Base-by-base conservation (phyloP, 2,113 vertebrate species). In the Onychostruthus taczanowskii region DNA sequence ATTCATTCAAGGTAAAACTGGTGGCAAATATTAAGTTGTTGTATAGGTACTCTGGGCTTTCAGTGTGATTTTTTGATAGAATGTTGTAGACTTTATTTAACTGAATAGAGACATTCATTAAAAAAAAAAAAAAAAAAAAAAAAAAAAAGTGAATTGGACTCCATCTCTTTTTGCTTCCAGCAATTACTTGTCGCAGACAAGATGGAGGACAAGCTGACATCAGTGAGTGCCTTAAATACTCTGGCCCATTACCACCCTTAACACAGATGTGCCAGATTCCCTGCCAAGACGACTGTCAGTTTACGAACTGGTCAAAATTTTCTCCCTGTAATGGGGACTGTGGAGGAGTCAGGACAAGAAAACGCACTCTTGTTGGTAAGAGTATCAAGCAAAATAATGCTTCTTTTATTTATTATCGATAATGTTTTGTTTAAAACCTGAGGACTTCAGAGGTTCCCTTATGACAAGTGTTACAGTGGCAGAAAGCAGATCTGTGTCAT, bases 301-400 rank as follows among this genome's bases (percentile, higher is more conserved):
- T 99, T 87, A 99, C 99, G 22, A 99, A 91, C 98, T 99, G 99
- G 99, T 99, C 99, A 95, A 99, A 98, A 96, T 99, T 99, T 98
- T 99, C 99, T 59, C 97, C 99, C 31, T 99, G 99, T 96, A 99
- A 98, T 33, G 98, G 99, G 64, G 99, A 99, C 96, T 99, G 99
- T n/a, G 99, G 99, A 58, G 99, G 99, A 72, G 98, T 99, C 87
- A 98, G 99, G 88, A 99, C 99, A 81, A 98, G 99, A 87, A 99
- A 99, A 95, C 99, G 99, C 47, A 91, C 98, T 43, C 98, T 99
- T 91, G 97, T 99, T 26, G 99, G 99, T 99, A 98, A 98, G 99
- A 95, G 19, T 72, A 91, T 78, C 24, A n/a, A 83, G 35, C 13
- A 63, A 91, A 91, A 55, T 13, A 75, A 55, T 53, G 20, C 16